Evolutionary conservation across 2,113 vertebrate species (phyloP).

Genomic region (Passer montanus): DNA sequence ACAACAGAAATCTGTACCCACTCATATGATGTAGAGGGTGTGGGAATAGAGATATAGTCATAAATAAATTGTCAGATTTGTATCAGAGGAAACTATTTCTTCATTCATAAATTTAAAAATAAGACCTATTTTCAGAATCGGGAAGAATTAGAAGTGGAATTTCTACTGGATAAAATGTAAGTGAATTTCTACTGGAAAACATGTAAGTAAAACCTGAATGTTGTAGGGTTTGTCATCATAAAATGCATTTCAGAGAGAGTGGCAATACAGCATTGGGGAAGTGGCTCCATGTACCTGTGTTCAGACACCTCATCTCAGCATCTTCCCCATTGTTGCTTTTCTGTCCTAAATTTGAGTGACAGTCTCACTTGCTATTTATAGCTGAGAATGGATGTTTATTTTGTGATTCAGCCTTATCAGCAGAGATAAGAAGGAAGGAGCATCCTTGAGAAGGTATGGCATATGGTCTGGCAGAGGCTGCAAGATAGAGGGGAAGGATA

Average conservation of each 20-base stretch:
- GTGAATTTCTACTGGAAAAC: slow-evolving; percentile 60
- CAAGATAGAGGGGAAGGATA: accelerated
- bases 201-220: slow-evolving; percentile 52
- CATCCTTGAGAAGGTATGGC: not conserved
- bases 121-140: slow-evolving; percentile 33
- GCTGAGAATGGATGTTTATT: not conserved
- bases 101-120: not conserved
- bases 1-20: not conserved
- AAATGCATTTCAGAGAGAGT: not conserved
- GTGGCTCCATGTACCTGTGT: not conserved
- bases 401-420: not conserved
- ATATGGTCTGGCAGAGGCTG: not conserved
- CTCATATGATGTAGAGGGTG: not conserved
- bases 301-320: not conserved
- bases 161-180: slow-evolving; percentile 64
- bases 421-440: not conserved
- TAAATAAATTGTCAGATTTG: not conserved
- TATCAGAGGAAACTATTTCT: not conserved
- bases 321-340: not conserved
- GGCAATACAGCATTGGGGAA: not conserved
- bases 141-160: slow-evolving; percentile 66
- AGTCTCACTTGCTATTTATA: not conserved
- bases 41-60: not conserved
- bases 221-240: not conserved
- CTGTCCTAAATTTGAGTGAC: not conserved